Conservation (phyloP, 35 echinoderm and acorn worm genomes). For the Heliocidaris erythrogramma region DNA sequence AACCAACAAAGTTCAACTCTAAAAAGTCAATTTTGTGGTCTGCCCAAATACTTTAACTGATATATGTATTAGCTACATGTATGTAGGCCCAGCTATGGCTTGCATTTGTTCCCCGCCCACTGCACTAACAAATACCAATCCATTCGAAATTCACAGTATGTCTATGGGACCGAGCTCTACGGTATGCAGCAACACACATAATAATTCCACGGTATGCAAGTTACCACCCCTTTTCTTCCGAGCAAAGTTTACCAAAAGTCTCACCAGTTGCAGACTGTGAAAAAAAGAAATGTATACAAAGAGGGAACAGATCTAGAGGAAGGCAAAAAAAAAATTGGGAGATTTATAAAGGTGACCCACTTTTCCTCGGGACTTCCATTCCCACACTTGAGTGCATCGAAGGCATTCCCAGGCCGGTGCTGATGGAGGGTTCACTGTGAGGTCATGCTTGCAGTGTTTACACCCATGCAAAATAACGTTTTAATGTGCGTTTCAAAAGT, state of each 20-base stretch:
- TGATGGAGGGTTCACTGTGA: not conserved
- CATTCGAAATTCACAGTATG: not conserved
- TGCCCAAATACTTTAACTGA: not conserved
- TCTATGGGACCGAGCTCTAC: not conserved
- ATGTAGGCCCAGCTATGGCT: not conserved
- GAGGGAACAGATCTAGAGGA: not conserved
- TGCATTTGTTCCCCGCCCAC: not conserved
- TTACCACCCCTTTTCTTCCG: not conserved
- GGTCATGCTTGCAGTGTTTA: not conserved
- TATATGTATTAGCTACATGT: not conserved
- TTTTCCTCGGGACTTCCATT: not conserved
- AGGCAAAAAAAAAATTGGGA: not conserved
- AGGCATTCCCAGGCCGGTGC: not conserved
- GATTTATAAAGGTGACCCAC: conserved; percentile 9
- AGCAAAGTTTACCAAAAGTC: not conserved
- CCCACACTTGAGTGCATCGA: not conserved
- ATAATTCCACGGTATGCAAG: not conserved
- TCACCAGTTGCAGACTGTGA: not conserved
- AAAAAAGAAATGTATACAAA: not conserved
- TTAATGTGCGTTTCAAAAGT: not conserved
- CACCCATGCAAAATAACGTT: not conserved
- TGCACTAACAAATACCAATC: not conserved
- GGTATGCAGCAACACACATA: not conserved
- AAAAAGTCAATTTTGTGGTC: not conserved
- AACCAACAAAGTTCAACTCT: not conserved